Evolutionary conservation across 2,797 vertebrate species (phyloP), one percentile per base, ranked within the genome.

Genomic region (Characodon lateralis): DNA sequence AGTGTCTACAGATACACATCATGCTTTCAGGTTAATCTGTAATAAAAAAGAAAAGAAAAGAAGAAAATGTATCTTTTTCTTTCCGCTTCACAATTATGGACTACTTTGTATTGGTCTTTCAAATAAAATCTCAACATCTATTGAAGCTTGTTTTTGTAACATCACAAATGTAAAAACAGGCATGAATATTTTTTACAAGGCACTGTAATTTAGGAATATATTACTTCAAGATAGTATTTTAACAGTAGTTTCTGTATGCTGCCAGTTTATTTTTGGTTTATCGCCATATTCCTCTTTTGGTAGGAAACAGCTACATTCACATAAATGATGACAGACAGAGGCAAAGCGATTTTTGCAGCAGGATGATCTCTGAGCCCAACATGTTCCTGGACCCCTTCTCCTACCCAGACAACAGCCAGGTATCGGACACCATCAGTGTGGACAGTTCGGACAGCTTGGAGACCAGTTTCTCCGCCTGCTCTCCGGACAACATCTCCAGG

Each of bases 401-500:
- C 13, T 98, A 96, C 83, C 91, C 95, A 13, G 97, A 98, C 85
- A 96, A 94, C 5, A 96, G 95, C 72, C 96, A 95, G 56, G 84
- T 96, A 78, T 98, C 96, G 16, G 98, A 99, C 50, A 96, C 97
- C 0, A 43, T 98, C 81, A 99, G 98, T 35, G 90, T 99, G 82
- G 97, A 98, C 90, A 99, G 98, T 80, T 98, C 97, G 0, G 98
- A 99, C 83, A 99, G 98, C 71, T 94, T 98, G 96, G 97, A 99
- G 88, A 99, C 98, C 58, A 99, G 97, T 92, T 96, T 98, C 89
- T 99, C 98, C 0, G 97, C 97, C 3, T 98, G 97, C 86, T 99
- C 97, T 16, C 98, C 98, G 0, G 98, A 99, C 94, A 99, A 98
- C 85, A 97, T 98, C 86, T 99, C 98, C 85, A 98, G 97, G 98